Percentiles rank a stretch among this genome's conserved stretches.
Conservation (phyloP, 2,888 invertebrate species). For the Sussaba pulchella region DNA sequence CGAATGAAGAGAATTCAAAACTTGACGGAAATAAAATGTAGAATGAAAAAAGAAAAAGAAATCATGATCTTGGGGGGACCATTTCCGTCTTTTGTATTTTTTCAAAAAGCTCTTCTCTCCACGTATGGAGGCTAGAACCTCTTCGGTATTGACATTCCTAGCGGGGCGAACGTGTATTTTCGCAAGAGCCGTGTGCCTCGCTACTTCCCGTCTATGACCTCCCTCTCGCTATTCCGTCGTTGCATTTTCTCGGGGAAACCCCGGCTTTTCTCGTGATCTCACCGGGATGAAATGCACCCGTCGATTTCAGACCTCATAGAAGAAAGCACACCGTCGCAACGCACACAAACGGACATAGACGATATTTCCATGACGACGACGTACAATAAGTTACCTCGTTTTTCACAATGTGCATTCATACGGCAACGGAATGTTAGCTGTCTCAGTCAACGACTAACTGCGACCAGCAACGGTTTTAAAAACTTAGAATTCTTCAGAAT, state of each 20-base stretch:
- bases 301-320: conserved; percentile 20
- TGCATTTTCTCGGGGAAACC: conserved; percentile 38
- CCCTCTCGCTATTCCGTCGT: conserved; percentile 5
- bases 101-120: conserved; percentile 25
- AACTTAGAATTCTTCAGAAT: neutral
- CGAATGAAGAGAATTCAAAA: neutral
- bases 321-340: too few species aligned
- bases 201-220: conserved; percentile 10
- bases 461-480: neutral
- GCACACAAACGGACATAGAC: neutral
- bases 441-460: neutral
- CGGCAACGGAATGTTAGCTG: neutral
- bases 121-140: conserved; percentile 36
- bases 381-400: neutral
- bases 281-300: conserved; percentile 42
- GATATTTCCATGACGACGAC: too few species aligned
- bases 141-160: conserved; percentile 61
- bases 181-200: conserved; percentile 31
- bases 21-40: conserved; percentile 23
- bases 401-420: neutral
- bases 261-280: conserved; percentile 37
- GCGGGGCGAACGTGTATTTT: conserved; percentile 55
- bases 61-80: conserved; percentile 21
- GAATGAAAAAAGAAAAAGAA: conserved; percentile 26
- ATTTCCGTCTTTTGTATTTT: conserved; percentile 18